phyloP scores from a whole-genome alignment of 1,140 invertebrate species.

The Drosophila nebulosa region DNA sequence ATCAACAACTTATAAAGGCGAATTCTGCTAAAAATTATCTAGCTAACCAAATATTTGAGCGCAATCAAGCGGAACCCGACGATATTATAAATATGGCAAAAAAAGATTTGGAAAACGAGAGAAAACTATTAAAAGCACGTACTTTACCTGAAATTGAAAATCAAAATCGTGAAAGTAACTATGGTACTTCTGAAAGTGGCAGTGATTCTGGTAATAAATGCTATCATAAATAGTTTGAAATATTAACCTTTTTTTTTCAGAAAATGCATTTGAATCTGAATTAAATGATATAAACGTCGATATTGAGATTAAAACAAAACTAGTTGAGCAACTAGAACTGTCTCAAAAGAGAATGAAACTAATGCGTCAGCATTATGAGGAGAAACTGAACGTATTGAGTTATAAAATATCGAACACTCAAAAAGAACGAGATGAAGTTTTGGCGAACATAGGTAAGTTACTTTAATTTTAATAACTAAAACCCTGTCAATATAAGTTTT shows the following conservation, averaged over 20 bases:
- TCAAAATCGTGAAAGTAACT: slow-evolving; percentile 83
- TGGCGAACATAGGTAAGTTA: slow-evolving; percentile 82
- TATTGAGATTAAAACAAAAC: slow-evolving; percentile 94
- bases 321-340: slow-evolving; percentile 96
- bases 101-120: slow-evolving; percentile 82
- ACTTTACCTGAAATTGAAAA: slow-evolving; percentile 65
- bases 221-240: background rate
- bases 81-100: slow-evolving; percentile 83
- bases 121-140: slow-evolving; percentile 59
- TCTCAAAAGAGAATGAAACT: slow-evolving; percentile 91
- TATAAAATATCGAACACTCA: slow-evolving; percentile 94
- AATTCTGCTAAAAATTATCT: too few relatives aligned
- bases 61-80: slow-evolving; percentile 32
- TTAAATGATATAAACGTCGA: slow-evolving; percentile 92
- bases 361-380: slow-evolving; percentile 95
- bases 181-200: slow-evolving; percentile 81
- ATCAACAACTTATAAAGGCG: slow-evolving; percentile 84
- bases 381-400: slow-evolving; percentile 94
- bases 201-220: slow-evolving; percentile 82
- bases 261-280: slow-evolving; percentile 84
- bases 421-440: slow-evolving; percentile 95
- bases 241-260: slow-evolving; percentile 9
- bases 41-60: too few relatives aligned
- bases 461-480: background rate
- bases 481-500: too few relatives aligned